Conservation (phyloP, 2,113 vertebrate genomes). For the Mirza zaza region DNA sequence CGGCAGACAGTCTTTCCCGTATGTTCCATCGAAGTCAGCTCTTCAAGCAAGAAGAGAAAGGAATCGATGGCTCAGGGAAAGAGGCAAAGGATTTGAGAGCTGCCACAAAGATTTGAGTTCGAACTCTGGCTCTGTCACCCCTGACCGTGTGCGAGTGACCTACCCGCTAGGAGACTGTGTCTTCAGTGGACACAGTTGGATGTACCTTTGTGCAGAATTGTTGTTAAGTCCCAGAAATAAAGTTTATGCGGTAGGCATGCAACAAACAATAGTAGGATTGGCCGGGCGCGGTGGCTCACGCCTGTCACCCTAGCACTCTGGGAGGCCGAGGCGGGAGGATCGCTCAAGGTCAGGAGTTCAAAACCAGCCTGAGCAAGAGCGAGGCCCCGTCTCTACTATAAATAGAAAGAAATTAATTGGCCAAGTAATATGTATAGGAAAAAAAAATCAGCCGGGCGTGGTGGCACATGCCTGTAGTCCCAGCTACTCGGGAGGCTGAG, state of each 20-base stretch:
- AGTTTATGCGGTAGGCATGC: neutral
- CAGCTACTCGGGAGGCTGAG: too few species aligned
- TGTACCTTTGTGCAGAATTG: neutral
- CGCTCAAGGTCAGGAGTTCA: too few species aligned
- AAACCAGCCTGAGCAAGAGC: too few species aligned
- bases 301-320: too few species aligned
- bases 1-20: neutral
- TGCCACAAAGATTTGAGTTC: neutral
- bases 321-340: too few species aligned
- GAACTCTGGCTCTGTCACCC: neutral
- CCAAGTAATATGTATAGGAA: too few species aligned
- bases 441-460: too few species aligned
- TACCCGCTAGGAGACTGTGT: neutral
- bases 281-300: too few species aligned
- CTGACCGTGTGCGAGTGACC: neutral
- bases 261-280: neutral
- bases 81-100: neutral
- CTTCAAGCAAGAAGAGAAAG: neutral
- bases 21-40: neutral
- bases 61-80: neutral
- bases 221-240: neutral
- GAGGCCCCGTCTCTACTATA: too few species aligned
- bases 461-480: too few species aligned
- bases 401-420: too few species aligned
- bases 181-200: neutral